Evolutionary conservation across 2,888 invertebrate species (phyloP).

Genomic region (Latheticus oryzae): DNA sequence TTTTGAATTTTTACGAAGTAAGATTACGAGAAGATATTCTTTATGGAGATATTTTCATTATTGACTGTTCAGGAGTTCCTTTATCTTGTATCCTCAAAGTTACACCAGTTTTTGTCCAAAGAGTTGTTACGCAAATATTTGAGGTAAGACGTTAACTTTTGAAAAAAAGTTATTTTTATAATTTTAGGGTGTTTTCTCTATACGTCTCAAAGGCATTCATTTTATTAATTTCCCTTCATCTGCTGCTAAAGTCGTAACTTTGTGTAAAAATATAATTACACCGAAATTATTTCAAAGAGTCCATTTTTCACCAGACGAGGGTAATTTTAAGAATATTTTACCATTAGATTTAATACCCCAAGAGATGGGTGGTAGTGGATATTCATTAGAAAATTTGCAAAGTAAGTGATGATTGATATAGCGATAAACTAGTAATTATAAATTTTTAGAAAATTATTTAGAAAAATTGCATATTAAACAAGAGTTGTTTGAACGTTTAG

Average conservation of each 20-base stretch:
- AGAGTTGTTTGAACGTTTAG: slow-evolving; percentile 46
- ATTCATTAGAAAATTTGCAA: slow-evolving; percentile 71
- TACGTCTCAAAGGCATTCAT: slow-evolving; percentile 65
- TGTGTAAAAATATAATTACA: slow-evolving; percentile 64
- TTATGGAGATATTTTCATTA: slow-evolving; percentile 65
- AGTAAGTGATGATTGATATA: slow-evolving; percentile 62
- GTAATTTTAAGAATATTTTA: slow-evolving; percentile 38
- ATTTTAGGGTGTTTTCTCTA: slow-evolving; percentile 67
- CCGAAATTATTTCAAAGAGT: slow-evolving; percentile 60
- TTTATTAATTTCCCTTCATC: slow-evolving; percentile 64
- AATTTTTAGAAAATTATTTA: too few relatives aligned
- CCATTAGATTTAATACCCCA: slow-evolving; percentile 44
- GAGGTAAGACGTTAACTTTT: slow-evolving; percentile 60
- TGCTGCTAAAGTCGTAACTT: slow-evolving; percentile 57
- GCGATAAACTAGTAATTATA: too few relatives aligned
- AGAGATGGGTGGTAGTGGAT: slow-evolving; percentile 47
- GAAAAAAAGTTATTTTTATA: slow-evolving; percentile 11
- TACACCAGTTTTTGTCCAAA: slow-evolving; percentile 64
- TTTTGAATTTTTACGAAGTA: slow-evolving; percentile 66
- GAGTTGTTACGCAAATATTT: slow-evolving; percentile 61
- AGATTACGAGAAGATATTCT: slow-evolving; percentile 65
- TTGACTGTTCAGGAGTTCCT: slow-evolving; percentile 63
- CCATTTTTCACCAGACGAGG: slow-evolving; percentile 38
- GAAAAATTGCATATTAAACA: slow-evolving; percentile 46
- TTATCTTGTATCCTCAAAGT: slow-evolving; percentile 64